Percentiles rank a stretch among this genome's conserved stretches.
Evolutionary conservation across 2,888 invertebrate genomes (phyloP).

Genomic region (Boloria selene): DNA sequence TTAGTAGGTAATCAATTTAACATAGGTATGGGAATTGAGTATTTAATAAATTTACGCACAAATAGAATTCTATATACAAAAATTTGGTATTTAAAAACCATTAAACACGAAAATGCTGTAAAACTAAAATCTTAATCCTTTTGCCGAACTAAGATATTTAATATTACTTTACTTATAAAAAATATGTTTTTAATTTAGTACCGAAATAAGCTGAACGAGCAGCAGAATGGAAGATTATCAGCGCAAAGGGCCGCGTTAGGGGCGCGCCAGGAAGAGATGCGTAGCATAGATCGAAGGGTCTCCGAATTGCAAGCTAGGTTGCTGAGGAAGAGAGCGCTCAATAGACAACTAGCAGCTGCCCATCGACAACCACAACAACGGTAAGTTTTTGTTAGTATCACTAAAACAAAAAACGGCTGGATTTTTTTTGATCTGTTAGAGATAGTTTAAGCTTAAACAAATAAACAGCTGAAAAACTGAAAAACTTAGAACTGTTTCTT

Average conservation of each 20-base stretch:
- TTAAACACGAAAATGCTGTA: too few species aligned
- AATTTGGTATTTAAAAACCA: too few species aligned
- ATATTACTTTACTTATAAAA: not conserved
- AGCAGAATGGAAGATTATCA: constrained; percentile 94
- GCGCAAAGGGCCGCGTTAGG: constrained; percentile 94
- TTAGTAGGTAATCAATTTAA: too few species aligned
- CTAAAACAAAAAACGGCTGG: too few species aligned
- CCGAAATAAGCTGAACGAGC: constrained; percentile 97
- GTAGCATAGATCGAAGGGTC: constrained; percentile 95
- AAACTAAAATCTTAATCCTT: too few species aligned
- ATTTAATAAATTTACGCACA: too few species aligned
- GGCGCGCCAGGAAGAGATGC: constrained; percentile 94
- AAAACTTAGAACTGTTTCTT: too few species aligned
- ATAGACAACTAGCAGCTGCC: constrained; percentile 83
- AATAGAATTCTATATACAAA: too few species aligned
- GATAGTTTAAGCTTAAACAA: not conserved
- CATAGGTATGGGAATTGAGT: too few species aligned
- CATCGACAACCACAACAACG: constrained; percentile 73
- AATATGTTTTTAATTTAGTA: constrained; percentile 84
- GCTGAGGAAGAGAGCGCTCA: constrained; percentile 93
- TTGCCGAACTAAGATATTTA: too few species aligned
- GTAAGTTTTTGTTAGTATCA: constrained; percentile 23
- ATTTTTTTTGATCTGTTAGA: too few species aligned
- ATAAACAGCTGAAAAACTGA: too few species aligned
- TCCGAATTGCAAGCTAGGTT: constrained; percentile 96